Conservation (phyloP, 2,888 invertebrate genomes). For the Resseliella maxima region DNA sequence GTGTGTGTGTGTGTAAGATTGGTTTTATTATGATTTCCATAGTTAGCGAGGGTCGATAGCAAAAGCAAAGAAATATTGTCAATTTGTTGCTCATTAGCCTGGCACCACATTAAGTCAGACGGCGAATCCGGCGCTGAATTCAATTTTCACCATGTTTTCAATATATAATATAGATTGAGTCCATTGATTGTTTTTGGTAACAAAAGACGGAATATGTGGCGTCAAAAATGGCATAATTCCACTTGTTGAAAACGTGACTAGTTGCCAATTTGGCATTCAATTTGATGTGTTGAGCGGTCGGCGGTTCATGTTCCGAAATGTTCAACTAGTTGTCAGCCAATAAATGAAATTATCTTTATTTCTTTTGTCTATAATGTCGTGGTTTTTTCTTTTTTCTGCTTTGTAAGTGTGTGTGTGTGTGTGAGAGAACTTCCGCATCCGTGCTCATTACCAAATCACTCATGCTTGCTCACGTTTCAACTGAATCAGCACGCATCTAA, state of each 20-base stretch:
- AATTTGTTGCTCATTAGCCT: constrained; percentile 8
- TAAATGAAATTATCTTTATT: constrained; percentile 26
- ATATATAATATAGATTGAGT: not conserved
- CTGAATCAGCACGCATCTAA: too few relatives aligned
- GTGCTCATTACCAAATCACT: not conserved
- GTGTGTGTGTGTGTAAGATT: too few relatives aligned
- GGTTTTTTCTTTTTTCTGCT: not conserved
- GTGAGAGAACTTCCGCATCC: constrained; percentile 10
- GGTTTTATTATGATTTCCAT: too few relatives aligned
- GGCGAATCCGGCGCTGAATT: not conserved
- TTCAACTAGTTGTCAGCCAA: constrained; percentile 44
- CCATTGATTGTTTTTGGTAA: not conserved
- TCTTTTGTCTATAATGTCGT: not conserved
- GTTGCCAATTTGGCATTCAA: constrained; percentile 45
- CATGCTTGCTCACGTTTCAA: constrained; percentile 15
- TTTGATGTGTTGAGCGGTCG: not conserved
- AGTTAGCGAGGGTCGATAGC: not conserved
- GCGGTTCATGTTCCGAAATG: not conserved
- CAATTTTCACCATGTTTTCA: not conserved
- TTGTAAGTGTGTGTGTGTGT: too few relatives aligned
- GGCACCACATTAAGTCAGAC: not conserved
- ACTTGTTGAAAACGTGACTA: constrained; percentile 43
- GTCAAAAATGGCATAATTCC: not conserved
- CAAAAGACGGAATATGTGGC: not conserved
- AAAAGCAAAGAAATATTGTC: not conserved